phyloP scores from a whole-genome alignment of 2,113 vertebrate genomes.

The Forbesichthys papilliferus region DNA sequence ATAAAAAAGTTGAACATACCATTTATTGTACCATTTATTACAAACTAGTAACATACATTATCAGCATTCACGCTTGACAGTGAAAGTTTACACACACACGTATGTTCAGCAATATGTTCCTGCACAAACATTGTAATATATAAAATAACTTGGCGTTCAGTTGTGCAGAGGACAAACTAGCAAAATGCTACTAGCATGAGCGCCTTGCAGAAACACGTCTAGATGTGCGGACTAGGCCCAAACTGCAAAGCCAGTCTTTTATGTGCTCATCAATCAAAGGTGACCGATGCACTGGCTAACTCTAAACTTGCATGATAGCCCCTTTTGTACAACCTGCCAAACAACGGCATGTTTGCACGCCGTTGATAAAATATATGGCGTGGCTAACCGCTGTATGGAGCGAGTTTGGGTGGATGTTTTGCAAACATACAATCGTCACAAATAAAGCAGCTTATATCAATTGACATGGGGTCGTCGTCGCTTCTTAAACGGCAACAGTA shows the following conservation, averaged over 20 bases:
- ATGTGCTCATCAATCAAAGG: constrained; percentile 16
- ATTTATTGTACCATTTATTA: too few relatives aligned
- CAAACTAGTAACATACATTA: too few relatives aligned
- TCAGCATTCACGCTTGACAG: too few relatives aligned
- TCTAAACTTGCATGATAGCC: background rate
- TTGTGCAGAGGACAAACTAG: background rate
- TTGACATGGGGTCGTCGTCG: too few relatives aligned
- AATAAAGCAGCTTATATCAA: constrained; percentile 8
- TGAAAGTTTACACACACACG: too few relatives aligned
- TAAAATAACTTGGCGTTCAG: too few relatives aligned
- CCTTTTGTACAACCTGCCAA: background rate
- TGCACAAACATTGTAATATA: too few relatives aligned
- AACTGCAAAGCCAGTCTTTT: constrained; percentile 33
- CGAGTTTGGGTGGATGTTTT: constrained; percentile 52
- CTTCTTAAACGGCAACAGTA: background rate
- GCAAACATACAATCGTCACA: constrained; percentile 45
- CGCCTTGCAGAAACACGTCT: too few relatives aligned
- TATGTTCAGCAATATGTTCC: too few relatives aligned
- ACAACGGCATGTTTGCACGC: background rate
- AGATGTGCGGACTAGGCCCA: constrained; percentile 55
- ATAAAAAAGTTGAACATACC: too few relatives aligned
- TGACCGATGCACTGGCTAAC: background rate
- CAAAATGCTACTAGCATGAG: constrained; percentile 14
- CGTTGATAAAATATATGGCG: constrained; percentile 45
- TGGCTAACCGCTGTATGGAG: constrained; percentile 56